phyloP scores from a whole-genome alignment of 2,797 vertebrate species.

The Typhlichthys eigenmanni region DNA sequence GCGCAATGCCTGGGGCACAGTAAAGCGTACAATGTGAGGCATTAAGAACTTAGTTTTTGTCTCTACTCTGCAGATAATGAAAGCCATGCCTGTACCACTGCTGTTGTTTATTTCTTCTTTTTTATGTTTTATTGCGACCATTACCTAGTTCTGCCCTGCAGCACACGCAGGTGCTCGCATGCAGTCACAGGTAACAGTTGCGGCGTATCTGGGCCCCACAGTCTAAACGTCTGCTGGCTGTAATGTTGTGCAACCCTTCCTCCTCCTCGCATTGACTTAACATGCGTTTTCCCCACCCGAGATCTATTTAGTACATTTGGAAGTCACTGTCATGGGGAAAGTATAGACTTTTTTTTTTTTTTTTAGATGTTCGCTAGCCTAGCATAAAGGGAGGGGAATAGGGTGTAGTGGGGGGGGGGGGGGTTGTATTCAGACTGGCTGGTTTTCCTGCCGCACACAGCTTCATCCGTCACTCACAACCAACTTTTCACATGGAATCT shows the following conservation, averaged over 20 bases:
- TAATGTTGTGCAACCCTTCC: no score
- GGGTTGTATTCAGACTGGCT: no score
- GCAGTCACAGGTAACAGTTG: conserved; percentile 13
- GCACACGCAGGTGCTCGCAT: conserved; percentile 37
- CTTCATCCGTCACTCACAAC: conserved; percentile 35
- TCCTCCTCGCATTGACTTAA: neutral
- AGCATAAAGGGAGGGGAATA: no score
- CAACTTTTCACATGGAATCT: conserved; percentile 39
- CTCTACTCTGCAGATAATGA: conserved; percentile 62
- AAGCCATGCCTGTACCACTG: conserved; percentile 59
- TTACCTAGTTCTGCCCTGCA: conserved; percentile 60
- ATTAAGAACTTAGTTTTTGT: conserved; percentile 39
- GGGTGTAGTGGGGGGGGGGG: no score
- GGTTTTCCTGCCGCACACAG: conserved; percentile 21
- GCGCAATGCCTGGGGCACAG: neutral
- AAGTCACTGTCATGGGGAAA: neutral
- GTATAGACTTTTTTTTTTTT: neutral
- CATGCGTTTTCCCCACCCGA: neutral
- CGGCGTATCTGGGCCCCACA: conserved; percentile 13
- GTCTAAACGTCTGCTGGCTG: conserved; percentile 57
- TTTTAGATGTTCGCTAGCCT: no score
- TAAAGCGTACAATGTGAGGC: conserved; percentile 37
- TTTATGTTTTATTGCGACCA: conserved; percentile 39
- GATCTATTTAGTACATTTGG: no score
- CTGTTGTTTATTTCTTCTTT: conserved; percentile 48